Conservation (phyloP, 2,797 vertebrate species). For the Clarias pachynema region DNA sequence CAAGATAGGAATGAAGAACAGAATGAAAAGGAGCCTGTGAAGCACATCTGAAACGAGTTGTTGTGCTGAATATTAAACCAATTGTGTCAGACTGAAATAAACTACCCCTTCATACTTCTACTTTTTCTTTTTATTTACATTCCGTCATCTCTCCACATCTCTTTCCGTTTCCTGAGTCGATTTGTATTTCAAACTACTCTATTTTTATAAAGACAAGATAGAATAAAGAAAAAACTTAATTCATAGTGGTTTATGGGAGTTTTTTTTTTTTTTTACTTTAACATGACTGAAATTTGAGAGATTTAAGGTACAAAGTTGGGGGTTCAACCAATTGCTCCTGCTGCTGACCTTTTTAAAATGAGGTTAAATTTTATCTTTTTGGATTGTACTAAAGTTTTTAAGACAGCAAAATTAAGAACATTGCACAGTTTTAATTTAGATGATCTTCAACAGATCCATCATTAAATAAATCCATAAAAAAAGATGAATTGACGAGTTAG, state of each 20-base stretch:
- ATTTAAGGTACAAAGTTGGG: neutral
- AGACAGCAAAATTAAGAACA: neutral
- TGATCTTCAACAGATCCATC: neutral
- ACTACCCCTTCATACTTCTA: constrained; percentile 22
- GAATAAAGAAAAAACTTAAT: neutral
- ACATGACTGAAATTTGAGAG: neutral
- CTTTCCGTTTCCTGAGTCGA: neutral
- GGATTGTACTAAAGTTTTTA: neutral
- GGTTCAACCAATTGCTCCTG: no score
- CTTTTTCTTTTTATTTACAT: neutral
- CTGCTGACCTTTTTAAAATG: neutral
- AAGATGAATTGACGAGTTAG: neutral
- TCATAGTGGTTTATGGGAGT: neutral
- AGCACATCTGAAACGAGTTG: neutral
- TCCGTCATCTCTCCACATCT: neutral
- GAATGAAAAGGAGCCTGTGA: constrained; percentile 8
- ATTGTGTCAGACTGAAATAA: constrained; percentile 50
- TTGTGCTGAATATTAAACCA: constrained; percentile 37
- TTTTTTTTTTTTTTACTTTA: neutral
- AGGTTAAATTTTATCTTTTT: neutral
- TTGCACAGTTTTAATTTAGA: neutral
- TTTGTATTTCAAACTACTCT: neutral
- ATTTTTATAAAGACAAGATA: neutral
- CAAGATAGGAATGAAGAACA: constrained; percentile 9
- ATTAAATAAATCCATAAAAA: neutral